Evolutionary conservation across 2,888 invertebrate genomes (phyloP).

Genomic region (Lasius fuliginosus): DNA sequence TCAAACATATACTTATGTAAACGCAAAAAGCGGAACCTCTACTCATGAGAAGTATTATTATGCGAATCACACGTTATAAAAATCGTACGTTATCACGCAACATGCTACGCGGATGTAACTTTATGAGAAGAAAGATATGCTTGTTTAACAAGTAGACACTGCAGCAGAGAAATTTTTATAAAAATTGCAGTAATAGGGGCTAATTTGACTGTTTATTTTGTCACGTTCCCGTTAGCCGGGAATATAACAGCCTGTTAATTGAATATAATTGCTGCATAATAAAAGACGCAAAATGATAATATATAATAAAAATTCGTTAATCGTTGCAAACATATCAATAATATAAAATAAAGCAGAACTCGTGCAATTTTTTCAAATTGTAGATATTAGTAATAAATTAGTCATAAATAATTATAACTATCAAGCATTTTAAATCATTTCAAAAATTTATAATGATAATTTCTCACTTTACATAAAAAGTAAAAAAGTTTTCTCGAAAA

Average conservation of each 20-base stretch:
- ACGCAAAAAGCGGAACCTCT: background rate
- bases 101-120: constrained; percentile 38
- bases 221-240: background rate
- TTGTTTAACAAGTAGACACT: constrained; percentile 14
- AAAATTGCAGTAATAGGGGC: constrained; percentile 54
- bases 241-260: constrained; percentile 45
- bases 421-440: background rate
- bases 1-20: no score
- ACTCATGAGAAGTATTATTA: background rate
- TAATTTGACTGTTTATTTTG: constrained; percentile 58
- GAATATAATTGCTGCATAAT: constrained; percentile 46
- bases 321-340: background rate
- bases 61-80: constrained; percentile 18
- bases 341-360: background rate
- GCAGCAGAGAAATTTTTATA: background rate
- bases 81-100: constrained; percentile 26
- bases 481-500: background rate
- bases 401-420: background rate
- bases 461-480: background rate
- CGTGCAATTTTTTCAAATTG: background rate
- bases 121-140: background rate
- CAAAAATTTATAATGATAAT: background rate
- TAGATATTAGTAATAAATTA: no score
- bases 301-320: no score
- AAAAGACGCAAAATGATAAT: background rate